A percentile compares a stretch with the other conserved stretches of the same genome.
phyloP scores from a whole-genome alignment of 1,140 invertebrate species.

The Listronotus bonariensis region DNA sequence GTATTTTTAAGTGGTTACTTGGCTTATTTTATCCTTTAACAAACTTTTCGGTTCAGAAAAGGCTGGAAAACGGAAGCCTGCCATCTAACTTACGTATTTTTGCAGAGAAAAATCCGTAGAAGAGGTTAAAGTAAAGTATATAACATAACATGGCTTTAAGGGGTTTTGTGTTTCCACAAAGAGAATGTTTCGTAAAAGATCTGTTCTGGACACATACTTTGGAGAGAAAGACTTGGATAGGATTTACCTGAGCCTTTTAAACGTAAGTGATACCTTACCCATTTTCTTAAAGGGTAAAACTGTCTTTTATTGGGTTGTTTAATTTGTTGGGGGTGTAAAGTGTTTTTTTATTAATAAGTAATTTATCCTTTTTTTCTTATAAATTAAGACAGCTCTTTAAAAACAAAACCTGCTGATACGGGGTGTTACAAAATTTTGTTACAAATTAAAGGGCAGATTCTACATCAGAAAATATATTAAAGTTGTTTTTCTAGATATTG shows the following conservation, averaged over 20 bases:
- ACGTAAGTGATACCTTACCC: slow-evolving; percentile 7
- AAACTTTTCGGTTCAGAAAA: too few species aligned
- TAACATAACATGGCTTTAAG: slow-evolving; percentile 17
- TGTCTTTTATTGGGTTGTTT: too few species aligned
- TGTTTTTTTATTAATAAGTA: too few species aligned
- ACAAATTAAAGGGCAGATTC: too few species aligned
- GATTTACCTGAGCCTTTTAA: slow-evolving; percentile 9
- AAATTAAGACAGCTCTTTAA: too few species aligned
- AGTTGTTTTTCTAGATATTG: too few species aligned
- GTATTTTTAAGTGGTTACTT: not conserved
- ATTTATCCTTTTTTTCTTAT: too few species aligned
- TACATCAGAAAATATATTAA: too few species aligned
- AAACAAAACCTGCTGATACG: too few species aligned
- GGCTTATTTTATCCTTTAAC: not conserved
- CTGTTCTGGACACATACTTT: slow-evolving; percentile 16
- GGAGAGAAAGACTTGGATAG: slow-evolving; percentile 3
- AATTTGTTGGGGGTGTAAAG: too few species aligned
- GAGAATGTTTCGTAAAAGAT: slow-evolving; percentile 12
- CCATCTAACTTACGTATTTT: slow-evolving; percentile 8
- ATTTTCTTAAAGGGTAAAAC: slow-evolving; percentile 1
- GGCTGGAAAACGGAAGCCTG: not conserved
- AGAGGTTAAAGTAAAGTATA: slow-evolving; percentile 14
- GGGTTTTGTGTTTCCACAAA: slow-evolving; percentile 14
- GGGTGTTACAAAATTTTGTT: too few species aligned
- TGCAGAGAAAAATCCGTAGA: slow-evolving; percentile 6